A percentile compares a stretch with the other conserved stretches of the same genome.
Evolutionary conservation across 2,113 vertebrate genomes (phyloP).

Genomic region (Salvelinus sp.): DNA sequence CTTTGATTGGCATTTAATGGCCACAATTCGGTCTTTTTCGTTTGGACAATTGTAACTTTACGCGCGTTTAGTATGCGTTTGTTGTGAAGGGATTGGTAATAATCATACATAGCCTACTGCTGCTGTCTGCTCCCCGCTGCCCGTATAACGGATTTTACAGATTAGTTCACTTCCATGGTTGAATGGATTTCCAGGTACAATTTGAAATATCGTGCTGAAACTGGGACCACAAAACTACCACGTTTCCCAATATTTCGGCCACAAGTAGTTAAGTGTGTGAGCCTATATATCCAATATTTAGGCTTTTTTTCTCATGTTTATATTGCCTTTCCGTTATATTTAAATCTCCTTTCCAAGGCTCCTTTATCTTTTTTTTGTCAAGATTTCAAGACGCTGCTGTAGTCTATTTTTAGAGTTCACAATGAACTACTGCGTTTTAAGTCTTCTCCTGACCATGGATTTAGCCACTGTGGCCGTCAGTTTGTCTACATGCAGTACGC

Average conservation of each 20-base stretch:
- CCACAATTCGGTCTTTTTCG: slow-evolving; percentile 5
- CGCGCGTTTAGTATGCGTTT: slow-evolving; percentile 19
- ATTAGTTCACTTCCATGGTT: slow-evolving; percentile 24
- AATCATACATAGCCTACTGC: slow-evolving; percentile 19
- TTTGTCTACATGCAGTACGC: slow-evolving; percentile 94
- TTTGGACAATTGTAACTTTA: slow-evolving; percentile 21
- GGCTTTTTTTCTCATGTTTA: slow-evolving; percentile 14
- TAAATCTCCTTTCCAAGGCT: background rate
- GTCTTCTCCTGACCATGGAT: slow-evolving; percentile 85
- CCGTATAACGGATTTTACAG: slow-evolving; percentile 38
- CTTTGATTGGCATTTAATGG: slow-evolving; percentile 16
- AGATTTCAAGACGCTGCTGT: background rate
- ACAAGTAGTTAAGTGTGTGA: slow-evolving; percentile 12
- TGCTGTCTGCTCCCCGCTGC: slow-evolving; percentile 11
- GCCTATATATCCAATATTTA: background rate
- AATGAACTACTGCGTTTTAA: slow-evolving; percentile 89
- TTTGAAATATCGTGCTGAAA: slow-evolving; percentile 27
- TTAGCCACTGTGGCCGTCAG: slow-evolving; percentile 84
- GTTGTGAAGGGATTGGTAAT: slow-evolving; percentile 21
- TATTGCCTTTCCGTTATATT: slow-evolving; percentile 28
- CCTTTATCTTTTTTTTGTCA: slow-evolving; percentile 25
- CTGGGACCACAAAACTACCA: background rate
- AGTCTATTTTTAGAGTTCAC: slow-evolving; percentile 47
- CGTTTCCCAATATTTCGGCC: background rate
- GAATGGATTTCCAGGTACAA: slow-evolving; percentile 56